phyloP scores from a whole-genome alignment of 2,888 invertebrate genomes.

The Heliconius charithonia region DNA sequence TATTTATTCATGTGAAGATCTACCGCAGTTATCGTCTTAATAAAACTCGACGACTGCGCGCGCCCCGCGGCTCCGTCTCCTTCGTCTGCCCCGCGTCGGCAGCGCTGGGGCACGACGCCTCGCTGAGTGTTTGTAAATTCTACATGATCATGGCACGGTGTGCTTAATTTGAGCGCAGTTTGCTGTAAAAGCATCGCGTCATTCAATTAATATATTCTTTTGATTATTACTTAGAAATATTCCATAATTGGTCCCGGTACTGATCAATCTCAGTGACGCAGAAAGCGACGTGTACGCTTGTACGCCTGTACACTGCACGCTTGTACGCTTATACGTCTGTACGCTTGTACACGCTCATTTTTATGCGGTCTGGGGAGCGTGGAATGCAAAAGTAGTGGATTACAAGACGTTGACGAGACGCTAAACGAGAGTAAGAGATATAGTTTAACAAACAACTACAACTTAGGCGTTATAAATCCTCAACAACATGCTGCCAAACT shows the following conservation, averaged over 20 bases:
- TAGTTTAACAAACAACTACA: too few relatives aligned
- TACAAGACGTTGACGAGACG: conserved; percentile 9
- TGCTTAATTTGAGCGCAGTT: conserved; percentile 4
- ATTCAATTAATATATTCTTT: conserved; percentile 16
- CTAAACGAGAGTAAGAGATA: neutral
- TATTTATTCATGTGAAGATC: conserved; percentile 40
- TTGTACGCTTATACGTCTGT: too few relatives aligned
- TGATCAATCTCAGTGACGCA: neutral
- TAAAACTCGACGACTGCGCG: conserved; percentile 28
- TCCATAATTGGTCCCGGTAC: neutral
- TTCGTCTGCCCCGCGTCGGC: conserved; percentile 30
- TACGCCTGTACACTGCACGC: too few relatives aligned
- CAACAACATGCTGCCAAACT: neutral
- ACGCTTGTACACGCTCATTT: conserved; percentile 30
- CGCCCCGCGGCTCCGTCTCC: neutral
- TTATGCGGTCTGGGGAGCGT: conserved; percentile 39
- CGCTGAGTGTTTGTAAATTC: too few relatives aligned
- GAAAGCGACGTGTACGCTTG: neutral
- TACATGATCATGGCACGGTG: too few relatives aligned
- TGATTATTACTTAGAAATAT: conserved; percentile 3
- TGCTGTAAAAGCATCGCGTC: neutral
- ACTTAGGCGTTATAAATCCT: too few relatives aligned
- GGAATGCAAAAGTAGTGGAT: conserved; percentile 20
- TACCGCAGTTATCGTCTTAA: conserved; percentile 39
- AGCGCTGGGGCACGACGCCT: neutral